Evolutionary conservation across 2,113 vertebrate genomes (phyloP).

Genomic region (Albula glossodonta): DNA sequence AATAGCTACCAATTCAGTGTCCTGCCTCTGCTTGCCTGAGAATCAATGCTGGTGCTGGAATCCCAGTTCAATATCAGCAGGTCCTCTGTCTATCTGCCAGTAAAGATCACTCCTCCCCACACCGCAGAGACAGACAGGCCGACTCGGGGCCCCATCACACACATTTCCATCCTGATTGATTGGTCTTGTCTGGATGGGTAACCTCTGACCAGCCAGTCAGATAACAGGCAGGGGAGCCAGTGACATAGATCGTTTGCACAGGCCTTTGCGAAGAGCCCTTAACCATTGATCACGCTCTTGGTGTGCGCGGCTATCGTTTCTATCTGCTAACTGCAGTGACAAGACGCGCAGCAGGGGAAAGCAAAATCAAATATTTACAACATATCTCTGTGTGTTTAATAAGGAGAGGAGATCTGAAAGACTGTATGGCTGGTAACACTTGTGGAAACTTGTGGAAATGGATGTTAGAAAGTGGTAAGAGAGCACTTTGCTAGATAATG

Average conservation of each 20-base stretch:
- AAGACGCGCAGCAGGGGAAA: not conserved
- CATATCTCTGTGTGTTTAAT: not conserved
- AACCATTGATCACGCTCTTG: not conserved
- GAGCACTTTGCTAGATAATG: not conserved
- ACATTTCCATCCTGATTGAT: conserved; percentile 30
- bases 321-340: not conserved
- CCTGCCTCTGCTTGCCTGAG: conserved; percentile 16
- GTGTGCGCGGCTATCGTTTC: not conserved
- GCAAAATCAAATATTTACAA: not conserved
- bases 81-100: conserved; percentile 18
- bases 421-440: not conserved
- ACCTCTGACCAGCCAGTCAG: conserved; percentile 17
- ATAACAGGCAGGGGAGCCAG: not conserved
- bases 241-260: conserved; percentile 1
- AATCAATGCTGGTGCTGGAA: conserved; percentile 37
- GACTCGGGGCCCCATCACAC: conserved; percentile 31
- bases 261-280: not conserved
- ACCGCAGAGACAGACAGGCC: conserved; percentile 51
- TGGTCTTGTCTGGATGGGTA: conserved; percentile 11
- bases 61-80: conserved; percentile 44
- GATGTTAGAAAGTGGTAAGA: not conserved
- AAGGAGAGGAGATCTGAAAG: not conserved
- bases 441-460: not conserved
- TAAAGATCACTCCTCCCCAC: conserved; percentile 47
- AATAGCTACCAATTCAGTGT: conserved; percentile 11